Evolutionary conservation across 2,113 vertebrate genomes (phyloP), one percentile per base, ranked within the genome.

Genomic region (Podiceps cristatus): DNA sequence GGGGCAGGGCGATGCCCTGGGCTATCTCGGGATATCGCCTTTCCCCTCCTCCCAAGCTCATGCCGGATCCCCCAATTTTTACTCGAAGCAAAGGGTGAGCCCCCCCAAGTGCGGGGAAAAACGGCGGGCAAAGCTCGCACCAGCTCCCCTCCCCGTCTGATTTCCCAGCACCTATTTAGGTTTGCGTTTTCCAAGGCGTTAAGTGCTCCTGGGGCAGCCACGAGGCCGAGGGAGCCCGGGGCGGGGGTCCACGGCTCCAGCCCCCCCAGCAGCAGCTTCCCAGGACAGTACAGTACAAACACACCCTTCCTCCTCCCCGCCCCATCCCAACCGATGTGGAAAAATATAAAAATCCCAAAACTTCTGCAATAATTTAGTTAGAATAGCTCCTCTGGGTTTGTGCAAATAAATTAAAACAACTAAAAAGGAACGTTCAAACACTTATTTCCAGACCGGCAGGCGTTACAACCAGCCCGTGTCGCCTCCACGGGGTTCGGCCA

Each of bases 371-470:
- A 98, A 99, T 98, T 98, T 98, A 98, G 98, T 98, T 98, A 98
- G 98, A 98, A 98, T 98, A 98, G 93, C 98, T 98, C 97, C 97
- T 98, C 98, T 98, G 98, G 97, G 93, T 98, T 97, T 99, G 98
- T 98, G 98, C 98, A 99, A 99, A 99, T 98, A 99, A 99, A 98
- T 98, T 98, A 98, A 99, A 98, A 98, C 86, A 92, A 88, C 97
- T 76, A 73, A 91, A 93, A 97, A 98, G 94, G 95, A 96, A 98
- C 59, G 71, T 92, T 93, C 97, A 95, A 96, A 98, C 55, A 98
- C 98, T 97, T 96, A 76, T 94, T 93, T 98, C 97, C 97, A 98
- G 97, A 97, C 96, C 67, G 98, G 96, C 95, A 97, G 96, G 98
- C 55, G 10, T 96, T 68, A 93, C 94, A 93, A 96, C 95, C 94